These are phyloP conservation scores for Pentamera pediparva DNA, from an alignment of 53 echinoderm and acorn worm species.

Conservation along the genomic window DNA sequence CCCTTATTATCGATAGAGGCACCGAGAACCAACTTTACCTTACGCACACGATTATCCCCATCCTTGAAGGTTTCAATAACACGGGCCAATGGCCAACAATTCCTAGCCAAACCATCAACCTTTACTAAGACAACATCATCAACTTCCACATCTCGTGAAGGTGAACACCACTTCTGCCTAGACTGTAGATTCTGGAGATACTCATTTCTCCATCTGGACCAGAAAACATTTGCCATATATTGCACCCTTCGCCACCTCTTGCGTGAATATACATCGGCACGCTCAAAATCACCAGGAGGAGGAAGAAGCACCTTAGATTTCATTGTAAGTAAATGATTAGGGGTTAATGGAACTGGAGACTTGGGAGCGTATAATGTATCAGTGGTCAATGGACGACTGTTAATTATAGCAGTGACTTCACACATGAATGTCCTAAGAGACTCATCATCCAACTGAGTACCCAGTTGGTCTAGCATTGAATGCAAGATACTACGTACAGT, in stretches of 20 bases:
- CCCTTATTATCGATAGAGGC: too few species aligned
- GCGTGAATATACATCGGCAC: slow-evolving; percentile 34
- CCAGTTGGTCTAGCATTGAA: slow-evolving; percentile 24
- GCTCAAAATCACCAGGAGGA: slow-evolving; percentile 38
- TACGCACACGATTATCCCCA: neutral
- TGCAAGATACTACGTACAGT: too few species aligned
- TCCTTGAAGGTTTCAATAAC: neutral
- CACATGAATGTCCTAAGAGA: too few species aligned
- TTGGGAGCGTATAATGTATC: too few species aligned
- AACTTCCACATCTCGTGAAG: too few species aligned
- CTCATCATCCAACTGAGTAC: too few species aligned
- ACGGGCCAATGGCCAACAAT: neutral
- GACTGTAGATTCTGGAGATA: neutral
- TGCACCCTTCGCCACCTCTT: slow-evolving; percentile 53
- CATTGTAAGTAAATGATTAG: slow-evolving; percentile 53
- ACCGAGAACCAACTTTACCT: too few species aligned
- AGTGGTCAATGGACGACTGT: too few species aligned
- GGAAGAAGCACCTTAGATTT: slow-evolving; percentile 28
- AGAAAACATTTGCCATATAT: slow-evolving; percentile 8
- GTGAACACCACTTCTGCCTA: slow-evolving; percentile 1
- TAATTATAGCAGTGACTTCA: too few species aligned
- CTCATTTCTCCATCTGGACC: slow-evolving; percentile 14
- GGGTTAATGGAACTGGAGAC: slow-evolving; percentile 11
- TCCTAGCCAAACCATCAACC: neutral
- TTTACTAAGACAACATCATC: neutral